Evolutionary conservation across 2,797 vertebrate genomes (phyloP), one percentile per base, ranked within the genome.

Genomic region (Buceros bicornis): DNA sequence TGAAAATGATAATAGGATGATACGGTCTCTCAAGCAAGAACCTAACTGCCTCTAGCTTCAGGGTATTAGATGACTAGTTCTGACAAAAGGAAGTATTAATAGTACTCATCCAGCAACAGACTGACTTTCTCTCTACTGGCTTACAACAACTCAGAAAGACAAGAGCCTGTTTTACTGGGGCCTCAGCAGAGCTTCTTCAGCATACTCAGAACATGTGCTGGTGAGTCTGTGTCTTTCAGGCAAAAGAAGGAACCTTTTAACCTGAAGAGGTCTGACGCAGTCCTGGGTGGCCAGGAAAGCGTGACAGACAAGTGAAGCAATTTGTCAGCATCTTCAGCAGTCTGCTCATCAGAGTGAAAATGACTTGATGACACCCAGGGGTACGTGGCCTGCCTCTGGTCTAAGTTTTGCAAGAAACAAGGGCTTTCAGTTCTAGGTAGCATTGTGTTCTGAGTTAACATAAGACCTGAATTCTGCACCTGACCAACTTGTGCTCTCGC

Each of bases 41-140:
- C 22, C 61, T 87, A 92, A 80, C 92, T 85, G 81, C 45, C 81
- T 92, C 69, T 87, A n/a, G 83, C 94, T 93, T 78, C 81, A 87
- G 81, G 86, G 81, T 93, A 64, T 92, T 89, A 85, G 57, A 93
- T 57, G 62, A 82, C 42, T 93, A 95, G 53, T 85, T 90, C 83
- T 94, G 74, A 95, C 67, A 94, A 93, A 95, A 92, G 37, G 19
- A 90, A 60, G 54, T 92, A 93, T 93, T 94, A 95, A 89, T 95
- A 96, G 60, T 58, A 65, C 74, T 94, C 78, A 87, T 85, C 87
- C 87, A 85, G 51, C 78, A 92, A 53, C 82, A 92, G 51, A 45
- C 66, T 8, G 6, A 71, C 33, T 85, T 96, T 91, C 78, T 76
- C 22, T 77, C 33, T 51, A 37, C 37, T 5, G 3, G n/a, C 13